phyloP scores from a whole-genome alignment of 2,797 vertebrate genomes.

The Poeciliopsis gracilis region DNA sequence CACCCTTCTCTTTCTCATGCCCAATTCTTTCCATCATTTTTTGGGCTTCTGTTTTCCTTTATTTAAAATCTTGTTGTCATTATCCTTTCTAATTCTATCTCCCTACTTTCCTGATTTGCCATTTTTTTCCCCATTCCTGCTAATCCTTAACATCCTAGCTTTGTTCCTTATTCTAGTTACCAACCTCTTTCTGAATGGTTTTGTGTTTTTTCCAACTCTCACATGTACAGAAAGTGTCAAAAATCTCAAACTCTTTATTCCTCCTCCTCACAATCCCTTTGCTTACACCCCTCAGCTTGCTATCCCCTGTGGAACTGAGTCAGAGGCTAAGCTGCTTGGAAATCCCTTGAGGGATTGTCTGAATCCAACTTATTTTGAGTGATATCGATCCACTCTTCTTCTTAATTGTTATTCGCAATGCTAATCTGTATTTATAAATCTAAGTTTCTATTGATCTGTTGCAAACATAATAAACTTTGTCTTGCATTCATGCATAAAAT shows the following conservation, averaged over 20 bases:
- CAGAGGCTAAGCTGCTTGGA: slow-evolving; percentile 61
- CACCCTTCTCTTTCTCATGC: slow-evolving; percentile 67
- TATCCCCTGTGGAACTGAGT: slow-evolving; percentile 56
- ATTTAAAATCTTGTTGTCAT: slow-evolving; percentile 61
- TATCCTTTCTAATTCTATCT: slow-evolving; percentile 71
- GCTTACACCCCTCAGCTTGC: slow-evolving; percentile 36
- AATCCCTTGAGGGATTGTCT: slow-evolving; percentile 80
- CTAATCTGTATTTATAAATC: slow-evolving; percentile 94
- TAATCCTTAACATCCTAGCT: slow-evolving; percentile 62
- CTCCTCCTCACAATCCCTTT: slow-evolving; percentile 47
- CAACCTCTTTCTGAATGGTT: slow-evolving; percentile 54
- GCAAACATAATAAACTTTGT: slow-evolving; percentile 90
- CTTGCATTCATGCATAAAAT: slow-evolving; percentile 85
- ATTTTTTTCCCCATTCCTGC: slow-evolving; percentile 37
- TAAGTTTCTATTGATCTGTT: slow-evolving; percentile 89
- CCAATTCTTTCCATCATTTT: slow-evolving; percentile 59
- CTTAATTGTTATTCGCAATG: slow-evolving; percentile 95
- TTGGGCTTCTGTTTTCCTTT: slow-evolving; percentile 48
- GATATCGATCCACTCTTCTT: slow-evolving; percentile 87
- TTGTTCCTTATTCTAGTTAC: slow-evolving; percentile 41
- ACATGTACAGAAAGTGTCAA: slow-evolving; percentile 42
- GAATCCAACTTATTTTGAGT: slow-evolving; percentile 89
- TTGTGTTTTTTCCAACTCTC: slow-evolving; percentile 32
- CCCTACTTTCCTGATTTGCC: slow-evolving; percentile 38
- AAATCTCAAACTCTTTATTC: slow-evolving; percentile 62